Evolutionary conservation across 1,140 invertebrate genomes (phyloP).

Genomic region (Euglossa dilemma): DNA sequence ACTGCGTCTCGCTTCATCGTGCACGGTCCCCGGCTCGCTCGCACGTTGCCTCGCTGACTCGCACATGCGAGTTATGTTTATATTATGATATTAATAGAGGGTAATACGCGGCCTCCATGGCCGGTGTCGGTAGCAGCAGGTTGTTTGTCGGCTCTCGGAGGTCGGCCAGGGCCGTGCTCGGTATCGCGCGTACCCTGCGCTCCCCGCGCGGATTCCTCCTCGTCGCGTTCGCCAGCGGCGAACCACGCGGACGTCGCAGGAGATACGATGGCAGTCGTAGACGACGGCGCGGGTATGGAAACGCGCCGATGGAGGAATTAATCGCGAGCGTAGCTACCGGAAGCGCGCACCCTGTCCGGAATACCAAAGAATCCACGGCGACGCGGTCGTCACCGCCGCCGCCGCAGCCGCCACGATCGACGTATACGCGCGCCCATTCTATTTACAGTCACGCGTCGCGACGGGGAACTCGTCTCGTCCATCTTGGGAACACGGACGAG

Average conservation of each 20-base stretch:
- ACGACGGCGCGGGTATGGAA: background rate
- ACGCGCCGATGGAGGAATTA: background rate
- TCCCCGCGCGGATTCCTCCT: background rate
- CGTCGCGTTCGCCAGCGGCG: no score
- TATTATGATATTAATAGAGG: slow-evolving; percentile 82
- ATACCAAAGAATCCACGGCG: slow-evolving; percentile 10
- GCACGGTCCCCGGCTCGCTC: background rate
- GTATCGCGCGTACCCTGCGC: background rate
- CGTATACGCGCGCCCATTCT: background rate
- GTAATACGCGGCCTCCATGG: slow-evolving; percentile 69
- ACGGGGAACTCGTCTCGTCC: background rate
- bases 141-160: slow-evolving; percentile 70
- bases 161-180: slow-evolving; percentile 53
- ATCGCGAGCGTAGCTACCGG: background rate
- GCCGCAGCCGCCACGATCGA: no score
- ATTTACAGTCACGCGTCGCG: background rate
- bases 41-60: slow-evolving; percentile 62
- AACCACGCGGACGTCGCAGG: no score
- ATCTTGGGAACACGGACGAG: background rate
- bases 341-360: slow-evolving; percentile 6
- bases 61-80: slow-evolving; percentile 78
- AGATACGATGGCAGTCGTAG: no score
- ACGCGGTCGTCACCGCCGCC: no score
- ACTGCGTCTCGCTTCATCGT: slow-evolving; percentile 49
- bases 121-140: slow-evolving; percentile 65